phyloP scores from a whole-genome alignment of 2,797 vertebrate genomes.

The Scarus forsteni region DNA sequence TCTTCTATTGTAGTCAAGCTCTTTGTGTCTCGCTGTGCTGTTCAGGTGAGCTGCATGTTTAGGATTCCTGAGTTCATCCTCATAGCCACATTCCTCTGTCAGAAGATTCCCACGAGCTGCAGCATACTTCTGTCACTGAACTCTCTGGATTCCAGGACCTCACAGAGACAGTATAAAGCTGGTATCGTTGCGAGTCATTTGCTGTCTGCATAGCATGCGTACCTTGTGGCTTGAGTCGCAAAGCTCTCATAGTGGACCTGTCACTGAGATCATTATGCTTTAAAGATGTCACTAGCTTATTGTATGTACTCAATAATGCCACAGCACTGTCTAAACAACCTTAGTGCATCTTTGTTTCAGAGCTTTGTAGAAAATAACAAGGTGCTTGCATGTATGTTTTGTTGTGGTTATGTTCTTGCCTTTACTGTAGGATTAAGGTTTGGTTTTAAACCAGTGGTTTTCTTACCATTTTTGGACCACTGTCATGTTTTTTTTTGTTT shows the following conservation, averaged over 20 bases:
- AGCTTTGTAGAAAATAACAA: too few species aligned
- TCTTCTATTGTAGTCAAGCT: not conserved
- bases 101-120: conserved; percentile 64
- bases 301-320: conserved; percentile 5
- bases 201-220: conserved; percentile 51
- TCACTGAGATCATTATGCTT: conserved; percentile 29
- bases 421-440: too few species aligned
- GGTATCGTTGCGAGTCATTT: conserved; percentile 11
- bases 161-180: conserved; percentile 11
- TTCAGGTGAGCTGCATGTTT: conserved; percentile 46
- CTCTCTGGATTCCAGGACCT: not conserved
- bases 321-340: conserved; percentile 14
- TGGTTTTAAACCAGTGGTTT: too few species aligned
- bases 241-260: conserved; percentile 15
- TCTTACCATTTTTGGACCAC: too few species aligned
- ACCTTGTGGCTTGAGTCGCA: conserved; percentile 32
- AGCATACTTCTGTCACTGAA: conserved; percentile 32
- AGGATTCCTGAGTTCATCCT: conserved; percentile 31
- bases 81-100: conserved; percentile 33
- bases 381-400: too few species aligned
- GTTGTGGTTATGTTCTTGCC: too few species aligned
- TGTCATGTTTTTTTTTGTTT: too few species aligned
- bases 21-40: not conserved
- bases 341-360: not conserved
- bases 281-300: conserved; percentile 3